These are phyloP conservation scores for Pangasius sanitwongsei DNA, from an alignment of 2,797 vertebrate genomes.

Conservation along the genomic window DNA sequence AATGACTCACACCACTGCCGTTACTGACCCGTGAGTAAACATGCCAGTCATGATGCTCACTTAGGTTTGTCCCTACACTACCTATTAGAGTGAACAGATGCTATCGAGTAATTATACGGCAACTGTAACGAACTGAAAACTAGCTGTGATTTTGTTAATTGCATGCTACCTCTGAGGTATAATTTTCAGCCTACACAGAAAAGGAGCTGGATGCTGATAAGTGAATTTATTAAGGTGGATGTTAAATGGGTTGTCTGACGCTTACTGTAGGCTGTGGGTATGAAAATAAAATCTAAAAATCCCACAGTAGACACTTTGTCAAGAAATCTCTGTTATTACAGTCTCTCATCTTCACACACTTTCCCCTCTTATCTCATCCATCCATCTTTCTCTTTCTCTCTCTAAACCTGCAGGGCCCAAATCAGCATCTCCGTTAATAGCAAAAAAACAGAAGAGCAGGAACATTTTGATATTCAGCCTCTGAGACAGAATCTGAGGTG, in stretches of 20 bases:
- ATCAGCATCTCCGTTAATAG: constrained; percentile 49
- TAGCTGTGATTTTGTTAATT: constrained; percentile 31
- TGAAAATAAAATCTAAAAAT: constrained; percentile 16
- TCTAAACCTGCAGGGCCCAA: constrained; percentile 6
- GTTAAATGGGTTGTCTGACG: constrained; percentile 8
- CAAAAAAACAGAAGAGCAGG: constrained; percentile 38
- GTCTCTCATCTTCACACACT: background rate
- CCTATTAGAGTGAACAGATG: constrained; percentile 32
- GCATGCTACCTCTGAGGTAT: constrained; percentile 18
- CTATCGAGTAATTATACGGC: constrained; percentile 21
- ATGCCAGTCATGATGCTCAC: constrained; percentile 32
- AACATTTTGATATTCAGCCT: constrained; percentile 61
- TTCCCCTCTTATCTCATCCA: background rate
- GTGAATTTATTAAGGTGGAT: constrained; percentile 27
- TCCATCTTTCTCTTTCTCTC: constrained; percentile 16
- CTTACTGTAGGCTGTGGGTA: background rate
- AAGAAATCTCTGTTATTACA: constrained; percentile 11
- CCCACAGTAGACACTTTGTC: constrained; percentile 15
- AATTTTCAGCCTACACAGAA: constrained; percentile 35
- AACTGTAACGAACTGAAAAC: constrained; percentile 33
- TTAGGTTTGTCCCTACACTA: constrained; percentile 17
- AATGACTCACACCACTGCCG: background rate
- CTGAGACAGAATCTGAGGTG: constrained; percentile 19
- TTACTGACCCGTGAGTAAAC: constrained; percentile 36
- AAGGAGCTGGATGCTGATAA: constrained; percentile 24